Conservation (phyloP, 2,113 vertebrate species). For the Trematocara variabile region DNA sequence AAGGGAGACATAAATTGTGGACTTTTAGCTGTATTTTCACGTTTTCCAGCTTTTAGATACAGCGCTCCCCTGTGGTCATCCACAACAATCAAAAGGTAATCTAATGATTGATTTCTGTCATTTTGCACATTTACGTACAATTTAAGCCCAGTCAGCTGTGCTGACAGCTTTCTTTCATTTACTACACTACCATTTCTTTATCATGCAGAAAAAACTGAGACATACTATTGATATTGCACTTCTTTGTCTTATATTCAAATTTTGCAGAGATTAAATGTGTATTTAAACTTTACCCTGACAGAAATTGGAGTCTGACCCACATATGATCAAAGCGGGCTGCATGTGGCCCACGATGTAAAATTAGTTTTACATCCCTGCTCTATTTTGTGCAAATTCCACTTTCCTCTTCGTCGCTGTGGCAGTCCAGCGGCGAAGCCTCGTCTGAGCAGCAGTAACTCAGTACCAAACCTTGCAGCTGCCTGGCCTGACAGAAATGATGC, state of each 20-base stretch:
- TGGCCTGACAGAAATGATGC: background rate
- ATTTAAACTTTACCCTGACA: background rate
- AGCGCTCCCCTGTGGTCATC: background rate
- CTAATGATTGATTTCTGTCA: background rate
- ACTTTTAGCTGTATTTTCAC: background rate
- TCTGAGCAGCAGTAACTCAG: background rate
- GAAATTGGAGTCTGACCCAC: background rate
- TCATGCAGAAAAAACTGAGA: background rate
- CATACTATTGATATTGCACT: background rate
- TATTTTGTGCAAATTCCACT: background rate
- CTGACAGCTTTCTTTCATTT: accelerated
- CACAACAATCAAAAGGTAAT: background rate
- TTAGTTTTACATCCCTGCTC: background rate
- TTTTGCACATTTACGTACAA: background rate
- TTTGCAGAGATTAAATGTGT: background rate
- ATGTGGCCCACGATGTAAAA: background rate
- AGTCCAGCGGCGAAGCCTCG: background rate
- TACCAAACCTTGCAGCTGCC: background rate
- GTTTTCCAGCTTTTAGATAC: background rate
- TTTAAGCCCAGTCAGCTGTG: background rate
- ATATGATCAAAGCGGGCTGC: background rate
- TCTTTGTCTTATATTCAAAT: background rate
- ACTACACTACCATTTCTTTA: background rate
- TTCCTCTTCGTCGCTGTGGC: background rate
- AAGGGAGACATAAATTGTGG: background rate